phyloP scores from a whole-genome alignment of 2,888 invertebrate species.

The Diloba caeruleocephala region DNA sequence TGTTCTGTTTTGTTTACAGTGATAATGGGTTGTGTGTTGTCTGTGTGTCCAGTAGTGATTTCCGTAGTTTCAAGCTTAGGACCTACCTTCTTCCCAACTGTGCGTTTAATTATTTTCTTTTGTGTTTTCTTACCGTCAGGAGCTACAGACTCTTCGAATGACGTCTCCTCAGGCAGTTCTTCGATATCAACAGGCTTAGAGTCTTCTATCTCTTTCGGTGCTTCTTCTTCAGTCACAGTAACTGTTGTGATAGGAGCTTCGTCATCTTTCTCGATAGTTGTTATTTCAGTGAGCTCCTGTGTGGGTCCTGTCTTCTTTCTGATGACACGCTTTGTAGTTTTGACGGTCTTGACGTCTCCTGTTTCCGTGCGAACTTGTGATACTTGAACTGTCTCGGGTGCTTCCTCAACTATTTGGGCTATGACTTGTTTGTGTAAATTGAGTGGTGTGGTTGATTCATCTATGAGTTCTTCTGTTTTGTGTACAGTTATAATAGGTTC shows the following conservation, averaged over 20 bases:
- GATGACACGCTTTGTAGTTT: conserved; percentile 17
- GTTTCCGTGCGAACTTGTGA: conserved; percentile 15
- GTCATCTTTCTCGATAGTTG: conserved; percentile 12
- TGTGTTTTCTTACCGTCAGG: conserved; percentile 56
- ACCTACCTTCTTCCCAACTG: conserved; percentile 63
- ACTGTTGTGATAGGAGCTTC: conserved; percentile 29
- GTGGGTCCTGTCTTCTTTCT: conserved; percentile 18
- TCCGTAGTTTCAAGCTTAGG: conserved; percentile 55
- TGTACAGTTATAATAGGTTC: conserved; percentile 75
- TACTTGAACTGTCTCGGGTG: conserved; percentile 17
- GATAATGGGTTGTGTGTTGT: conserved; percentile 58
- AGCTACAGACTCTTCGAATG: conserved; percentile 66
- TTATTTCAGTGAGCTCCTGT: conserved; percentile 18
- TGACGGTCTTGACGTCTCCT: conserved; percentile 12
- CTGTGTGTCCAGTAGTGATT: conserved; percentile 45
- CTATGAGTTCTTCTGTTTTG: background rate
- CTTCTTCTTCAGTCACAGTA: conserved; percentile 17
- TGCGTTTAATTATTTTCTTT: conserved; percentile 64
- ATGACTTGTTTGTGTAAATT: background rate
- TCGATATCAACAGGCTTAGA: conserved; percentile 41
- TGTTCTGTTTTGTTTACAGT: conserved; percentile 57
- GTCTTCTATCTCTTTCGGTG: conserved; percentile 6
- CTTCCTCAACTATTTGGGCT: conserved; percentile 7
- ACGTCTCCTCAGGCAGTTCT: conserved; percentile 59
- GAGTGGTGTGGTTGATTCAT: conserved; percentile 1